Conservation (phyloP, 2,113 vertebrate species). For the Plectropomus leopardus region DNA sequence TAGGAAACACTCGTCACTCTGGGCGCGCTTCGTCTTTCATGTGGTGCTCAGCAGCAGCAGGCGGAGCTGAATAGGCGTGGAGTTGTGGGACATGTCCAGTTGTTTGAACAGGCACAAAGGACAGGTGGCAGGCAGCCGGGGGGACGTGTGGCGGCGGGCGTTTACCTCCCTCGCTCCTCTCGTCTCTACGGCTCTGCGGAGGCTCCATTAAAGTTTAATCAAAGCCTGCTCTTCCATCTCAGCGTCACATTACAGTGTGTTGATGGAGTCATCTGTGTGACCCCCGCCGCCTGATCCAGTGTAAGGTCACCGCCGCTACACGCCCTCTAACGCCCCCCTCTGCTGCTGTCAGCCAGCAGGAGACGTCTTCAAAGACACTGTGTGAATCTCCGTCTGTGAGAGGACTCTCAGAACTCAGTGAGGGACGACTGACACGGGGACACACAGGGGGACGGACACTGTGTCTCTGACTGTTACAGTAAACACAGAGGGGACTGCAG, state of each 20-base stretch:
- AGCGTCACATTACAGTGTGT: not conserved
- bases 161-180: not conserved
- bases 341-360: conserved; percentile 52
- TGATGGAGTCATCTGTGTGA: conserved; percentile 2
- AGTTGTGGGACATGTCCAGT: not conserved
- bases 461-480: not conserved
- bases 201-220: conserved; percentile 23
- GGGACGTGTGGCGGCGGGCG: conserved; percentile 7
- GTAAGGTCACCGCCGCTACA: not conserved
- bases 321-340: not conserved
- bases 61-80: conserved; percentile 26
- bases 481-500: conserved; percentile 1
- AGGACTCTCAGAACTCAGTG: conserved; percentile 51
- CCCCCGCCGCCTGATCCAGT: not conserved
- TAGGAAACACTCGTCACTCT: not conserved
- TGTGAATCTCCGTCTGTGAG: conserved; percentile 29
- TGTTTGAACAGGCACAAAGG: conserved; percentile 65
- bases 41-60: no score
- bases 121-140: conserved; percentile 49
- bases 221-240: conserved; percentile 38
- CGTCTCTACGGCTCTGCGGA: not conserved
- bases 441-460: not conserved
- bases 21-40: no score
- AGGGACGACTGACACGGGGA: conserved; percentile 15
- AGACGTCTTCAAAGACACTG: conserved; percentile 64